Evolutionary conservation across 2,888 invertebrate species (phyloP).

Genomic region (Nebria brevicollis): DNA sequence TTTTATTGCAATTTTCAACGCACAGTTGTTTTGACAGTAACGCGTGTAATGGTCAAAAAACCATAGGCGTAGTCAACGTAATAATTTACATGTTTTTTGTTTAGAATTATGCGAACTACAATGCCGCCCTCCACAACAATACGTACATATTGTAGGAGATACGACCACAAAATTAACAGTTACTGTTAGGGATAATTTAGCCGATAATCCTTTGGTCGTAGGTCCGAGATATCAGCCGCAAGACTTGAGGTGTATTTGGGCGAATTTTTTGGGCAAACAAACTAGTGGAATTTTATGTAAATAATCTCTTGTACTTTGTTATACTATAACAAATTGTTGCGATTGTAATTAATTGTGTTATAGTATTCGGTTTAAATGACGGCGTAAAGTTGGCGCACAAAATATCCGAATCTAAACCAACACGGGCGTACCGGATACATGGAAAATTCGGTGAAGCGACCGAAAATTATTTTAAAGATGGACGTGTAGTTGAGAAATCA

Average conservation of each 20-base stretch:
- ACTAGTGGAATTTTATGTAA: conserved; percentile 79
- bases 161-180: conserved; percentile 70
- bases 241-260: conserved; percentile 73
- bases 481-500: conserved; percentile 76
- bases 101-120: conserved; percentile 79
- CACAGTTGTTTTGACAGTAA: not conserved
- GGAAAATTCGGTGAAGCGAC: conserved; percentile 82
- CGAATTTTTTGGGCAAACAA: conserved; percentile 70
- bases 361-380: conserved; percentile 78
- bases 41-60: conserved; percentile 23
- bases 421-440: conserved; percentile 77
- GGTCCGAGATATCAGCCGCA: conserved; percentile 78
- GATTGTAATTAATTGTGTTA: conserved; percentile 42
- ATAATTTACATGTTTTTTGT: conserved; percentile 19
- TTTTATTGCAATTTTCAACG: too few species aligned
- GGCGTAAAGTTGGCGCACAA: conserved; percentile 69
- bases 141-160: conserved; percentile 73
- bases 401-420: conserved; percentile 70
- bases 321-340: too few species aligned
- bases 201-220: conserved; percentile 78
- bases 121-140: conserved; percentile 68
- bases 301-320: too few species aligned
- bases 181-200: conserved; percentile 72
- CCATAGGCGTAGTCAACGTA: conserved; percentile 17
- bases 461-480: conserved; percentile 76